Base-by-base conservation (phyloP, 2,113 vertebrate genomes). In the Orcinus orca region DNA sequence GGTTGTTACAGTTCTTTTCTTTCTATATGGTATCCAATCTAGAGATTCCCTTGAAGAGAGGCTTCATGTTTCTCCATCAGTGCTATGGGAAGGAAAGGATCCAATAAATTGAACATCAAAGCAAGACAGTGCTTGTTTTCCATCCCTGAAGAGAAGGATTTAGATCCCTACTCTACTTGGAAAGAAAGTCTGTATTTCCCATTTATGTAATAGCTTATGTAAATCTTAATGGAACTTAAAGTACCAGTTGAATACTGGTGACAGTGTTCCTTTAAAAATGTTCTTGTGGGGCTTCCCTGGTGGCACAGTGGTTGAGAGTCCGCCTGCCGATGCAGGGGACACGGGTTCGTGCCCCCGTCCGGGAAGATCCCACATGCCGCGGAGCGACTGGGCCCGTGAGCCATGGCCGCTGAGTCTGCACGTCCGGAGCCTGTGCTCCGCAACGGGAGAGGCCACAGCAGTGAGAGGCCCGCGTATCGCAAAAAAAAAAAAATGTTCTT, bases 201-300 rank as follows among this genome's bases (percentile, higher is more conserved):
- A 82, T 94, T 96, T 95, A 90, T 90, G 20, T 90, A 95, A 67
- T 79, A 90, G 36, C 67, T 85, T 95, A 90, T 73, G n/a, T 94
- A 95, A 96, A 96, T 95, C 90, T 96, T 96, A 90, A 97, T 97
- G 85, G 97, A 97, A 97, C 33, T 77, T 55, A 96, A 95, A 94
- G 55, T 90, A 88, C 33, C 77, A 62, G 71, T 74, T 73, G 79
- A 97, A 96, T 86, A 76, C 23, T 83, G 65, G 58, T 23, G 68
- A 88, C 93, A 96, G 33, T 91, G 68, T 94, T 95, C 36, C 76
- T 97, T 97, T 96, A 96, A 94, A 96, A 94, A 88, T 89, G 50
- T 97, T 97, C 94, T 96, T 94, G 47, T 41, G 17, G 62, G 44
- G 44, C 44, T 44, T 44, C 44, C 44, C 44, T 44, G 44, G 44